Evolutionary conservation across 2,113 vertebrate genomes (phyloP).

Genomic region (Mormoops blainvillei): DNA sequence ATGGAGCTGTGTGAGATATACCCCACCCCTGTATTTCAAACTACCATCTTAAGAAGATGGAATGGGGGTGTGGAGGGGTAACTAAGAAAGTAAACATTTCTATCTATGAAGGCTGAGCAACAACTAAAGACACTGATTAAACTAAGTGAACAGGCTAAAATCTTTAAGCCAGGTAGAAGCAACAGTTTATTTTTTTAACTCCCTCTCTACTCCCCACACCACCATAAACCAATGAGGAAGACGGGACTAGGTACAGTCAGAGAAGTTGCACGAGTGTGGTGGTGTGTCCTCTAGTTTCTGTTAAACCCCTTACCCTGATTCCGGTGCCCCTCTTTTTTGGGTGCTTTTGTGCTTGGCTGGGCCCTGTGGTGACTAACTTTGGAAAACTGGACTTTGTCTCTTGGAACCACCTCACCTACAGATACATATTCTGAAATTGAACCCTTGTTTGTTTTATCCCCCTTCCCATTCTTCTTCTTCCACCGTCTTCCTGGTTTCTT

Average conservation of each 20-base stretch:
- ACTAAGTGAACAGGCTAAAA: background rate
- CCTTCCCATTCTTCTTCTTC: background rate
- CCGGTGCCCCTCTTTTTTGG: background rate
- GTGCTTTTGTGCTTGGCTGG: background rate
- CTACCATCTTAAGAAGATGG: background rate
- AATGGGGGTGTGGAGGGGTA: background rate
- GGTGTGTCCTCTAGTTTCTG: too few species aligned
- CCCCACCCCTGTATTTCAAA: background rate
- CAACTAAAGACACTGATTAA: background rate
- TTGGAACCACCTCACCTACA: background rate
- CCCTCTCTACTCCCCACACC: background rate
- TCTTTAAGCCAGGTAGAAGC: background rate
- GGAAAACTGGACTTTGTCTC: background rate
- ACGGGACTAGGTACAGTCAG: background rate
- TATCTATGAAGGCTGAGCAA: background rate
- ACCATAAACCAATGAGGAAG: background rate
- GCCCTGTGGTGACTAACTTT: background rate
- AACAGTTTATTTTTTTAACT: background rate
- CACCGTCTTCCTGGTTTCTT: background rate
- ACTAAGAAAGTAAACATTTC: background rate
- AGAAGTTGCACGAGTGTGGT: background rate
- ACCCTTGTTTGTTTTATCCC: background rate
- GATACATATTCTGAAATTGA: background rate
- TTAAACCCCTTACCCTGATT: background rate
- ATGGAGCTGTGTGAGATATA: background rate